Evolutionary conservation across 2,888 invertebrate genomes (phyloP), one percentile per base, ranked within the genome.

Genomic region (Agonopterix alstromeriana): DNA sequence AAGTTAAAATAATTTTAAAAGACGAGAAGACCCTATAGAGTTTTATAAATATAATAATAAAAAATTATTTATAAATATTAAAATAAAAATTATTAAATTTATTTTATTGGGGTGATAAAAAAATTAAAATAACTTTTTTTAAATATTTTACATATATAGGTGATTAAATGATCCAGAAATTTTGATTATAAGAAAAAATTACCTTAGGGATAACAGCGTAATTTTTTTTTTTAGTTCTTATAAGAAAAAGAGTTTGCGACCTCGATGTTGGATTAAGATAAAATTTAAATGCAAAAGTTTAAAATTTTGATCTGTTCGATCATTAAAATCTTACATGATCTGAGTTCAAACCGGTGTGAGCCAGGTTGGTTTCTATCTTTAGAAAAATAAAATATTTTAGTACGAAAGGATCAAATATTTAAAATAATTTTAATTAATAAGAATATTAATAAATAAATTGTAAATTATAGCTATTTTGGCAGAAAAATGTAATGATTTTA

Each of bases 221-320:
- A 94, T 94, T 90, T 91, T 91, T 91, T 92, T 92, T 83, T 82
- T 92, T 90, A 94, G 94, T 90, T 90, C 93, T 73, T 80, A 94
- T 94, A 90, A 85, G 89, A 91, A 92, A 90, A 89, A 90, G 79
- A 91, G 93, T 89, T 94, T 94, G 92, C 92, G 93, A 94, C 94
- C 94, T 95, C 94, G 94, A 95, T 95, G 94, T 94, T 95, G 94
- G 93, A 94, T 94, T 94, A 94, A 92, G 90, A 88, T 90, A 86
- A 89, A 90, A 83, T 86, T 90, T 90, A 86, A 90, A 90, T 90
- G 93, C 71, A 94, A 91, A 80, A 84, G 90, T 90, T 92, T 87
- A 90, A 88, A 83, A 82, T 85, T 92, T 93, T 90, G 90, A 92
- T 92, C 93, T 94, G 93, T 94, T 94, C 93, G 93, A 93, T 93